A percentile compares a stretch with the other conserved stretches of the same genome.
These are phyloP conservation scores for Erpobdella octoculata DNA, from an alignment of 2,888 invertebrate genomes.

Conservation along the genomic window DNA sequence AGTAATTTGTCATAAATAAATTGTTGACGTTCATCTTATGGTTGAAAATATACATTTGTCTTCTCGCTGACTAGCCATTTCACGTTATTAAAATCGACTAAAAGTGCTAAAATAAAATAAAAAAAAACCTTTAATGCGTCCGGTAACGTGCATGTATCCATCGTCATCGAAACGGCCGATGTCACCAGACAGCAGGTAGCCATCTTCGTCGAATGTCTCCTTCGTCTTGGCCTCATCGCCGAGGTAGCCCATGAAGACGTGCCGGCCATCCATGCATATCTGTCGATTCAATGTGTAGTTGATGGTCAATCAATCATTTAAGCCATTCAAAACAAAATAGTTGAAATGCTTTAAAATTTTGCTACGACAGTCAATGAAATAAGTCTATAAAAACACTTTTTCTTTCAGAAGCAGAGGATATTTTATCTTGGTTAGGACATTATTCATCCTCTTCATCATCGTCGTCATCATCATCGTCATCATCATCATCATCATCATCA, in stretches of 20 bases:
- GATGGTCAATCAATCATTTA: neutral
- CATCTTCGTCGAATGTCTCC: slow-evolving; percentile 67
- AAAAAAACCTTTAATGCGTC: slow-evolving; percentile 55
- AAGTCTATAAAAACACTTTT: neutral
- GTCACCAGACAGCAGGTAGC: slow-evolving; percentile 84
- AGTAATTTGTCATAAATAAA: neutral
- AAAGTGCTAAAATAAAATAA: too few relatives aligned
- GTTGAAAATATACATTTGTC: too few relatives aligned
- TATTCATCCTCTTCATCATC: neutral
- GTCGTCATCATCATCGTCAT: slow-evolving; percentile 5
- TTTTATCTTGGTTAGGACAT: too few relatives aligned
- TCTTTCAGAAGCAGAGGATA: too few relatives aligned
- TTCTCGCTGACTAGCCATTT: too few relatives aligned
- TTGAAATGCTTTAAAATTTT: neutral
- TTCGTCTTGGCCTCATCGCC: slow-evolving; percentile 67
- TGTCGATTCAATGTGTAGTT: slow-evolving; percentile 27
- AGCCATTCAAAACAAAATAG: neutral
- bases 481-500: slow-evolving; percentile 15
- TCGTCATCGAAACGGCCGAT: slow-evolving; percentile 70
- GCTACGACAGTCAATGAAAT: neutral
- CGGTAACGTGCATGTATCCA: slow-evolving; percentile 69
- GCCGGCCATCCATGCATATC: slow-evolving; percentile 74
- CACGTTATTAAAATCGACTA: too few relatives aligned
- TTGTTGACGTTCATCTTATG: neutral
- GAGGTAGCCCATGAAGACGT: slow-evolving; percentile 85